Percentiles rank a stretch among this genome's conserved stretches.
Conservation (phyloP, 2,888 invertebrate genomes). For the Macrophya alboannulata region DNA sequence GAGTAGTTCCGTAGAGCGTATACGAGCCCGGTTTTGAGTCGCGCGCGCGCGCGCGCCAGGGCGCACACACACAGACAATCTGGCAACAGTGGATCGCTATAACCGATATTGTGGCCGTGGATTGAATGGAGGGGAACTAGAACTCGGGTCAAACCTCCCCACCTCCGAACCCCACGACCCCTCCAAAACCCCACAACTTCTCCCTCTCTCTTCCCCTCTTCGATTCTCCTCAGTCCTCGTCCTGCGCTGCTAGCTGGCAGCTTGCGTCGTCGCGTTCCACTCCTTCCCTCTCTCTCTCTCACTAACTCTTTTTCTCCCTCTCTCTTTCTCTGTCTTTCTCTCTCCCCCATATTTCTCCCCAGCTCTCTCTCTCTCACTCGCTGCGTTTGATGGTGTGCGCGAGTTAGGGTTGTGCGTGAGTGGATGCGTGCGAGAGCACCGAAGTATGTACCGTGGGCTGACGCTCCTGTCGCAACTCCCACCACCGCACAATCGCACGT, state of each 20-base stretch:
- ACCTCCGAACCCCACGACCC: conserved; percentile 60
- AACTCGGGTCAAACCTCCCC: conserved; percentile 78
- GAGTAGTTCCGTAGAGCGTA: conserved; percentile 24
- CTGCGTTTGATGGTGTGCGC: conserved; percentile 54
- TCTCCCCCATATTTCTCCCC: conserved; percentile 59
- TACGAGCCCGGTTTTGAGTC: conserved; percentile 57
- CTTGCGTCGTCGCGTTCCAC: conserved; percentile 57
- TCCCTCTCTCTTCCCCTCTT: conserved; percentile 63
- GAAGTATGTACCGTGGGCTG: conserved; percentile 53
- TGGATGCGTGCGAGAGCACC: conserved; percentile 60
- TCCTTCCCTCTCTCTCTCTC: conserved; percentile 61
- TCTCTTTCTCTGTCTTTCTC: conserved; percentile 43
- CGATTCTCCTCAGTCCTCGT: conserved; percentile 64
- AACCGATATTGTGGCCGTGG: conserved; percentile 79
- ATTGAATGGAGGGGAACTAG: conserved; percentile 80
- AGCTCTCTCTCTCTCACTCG: conserved; percentile 51
- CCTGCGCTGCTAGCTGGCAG: conserved; percentile 47
- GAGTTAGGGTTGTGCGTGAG: conserved; percentile 49
- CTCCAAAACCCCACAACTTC: conserved; percentile 60
- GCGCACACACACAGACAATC: conserved; percentile 67
- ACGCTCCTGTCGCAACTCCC: conserved; percentile 55
- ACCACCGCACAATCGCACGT: conserved; percentile 50
- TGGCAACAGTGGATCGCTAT: conserved; percentile 78
- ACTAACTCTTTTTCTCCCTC: conserved; percentile 55
- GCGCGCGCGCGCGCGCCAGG: conserved; percentile 58